Percentiles rank a stretch among this genome's conserved stretches.
Conservation (phyloP, 1,140 invertebrate genomes). For the Ceratina australensis region DNA sequence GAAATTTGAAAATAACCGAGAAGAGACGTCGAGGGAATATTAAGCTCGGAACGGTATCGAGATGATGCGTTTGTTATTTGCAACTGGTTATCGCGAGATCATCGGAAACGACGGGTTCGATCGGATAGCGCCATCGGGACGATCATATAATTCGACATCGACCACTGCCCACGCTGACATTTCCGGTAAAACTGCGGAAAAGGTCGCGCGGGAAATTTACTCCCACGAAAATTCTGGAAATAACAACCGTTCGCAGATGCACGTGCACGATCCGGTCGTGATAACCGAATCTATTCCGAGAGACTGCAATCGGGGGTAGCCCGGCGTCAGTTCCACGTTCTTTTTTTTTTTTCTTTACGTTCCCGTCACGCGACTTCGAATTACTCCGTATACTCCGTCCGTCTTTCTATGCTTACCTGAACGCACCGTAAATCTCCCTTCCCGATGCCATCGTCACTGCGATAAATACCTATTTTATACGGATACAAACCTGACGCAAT, state of each 20-base stretch:
- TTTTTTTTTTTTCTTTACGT: background rate
- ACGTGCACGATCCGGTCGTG: too few species aligned
- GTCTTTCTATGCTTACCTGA: constrained; percentile 55
- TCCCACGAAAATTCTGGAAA: constrained; percentile 38
- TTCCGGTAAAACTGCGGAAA: constrained; percentile 23
- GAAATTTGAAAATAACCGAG: too few species aligned
- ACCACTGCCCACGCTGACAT: constrained; percentile 26
- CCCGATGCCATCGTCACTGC: constrained; percentile 71
- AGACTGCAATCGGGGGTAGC: background rate
- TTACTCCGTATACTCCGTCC: too few species aligned
- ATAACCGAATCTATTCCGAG: constrained; percentile 1
- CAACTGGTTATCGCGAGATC: background rate
- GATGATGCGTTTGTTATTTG: background rate
- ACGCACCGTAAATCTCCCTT: constrained; percentile 69
- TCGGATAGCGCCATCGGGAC: constrained; percentile 8
- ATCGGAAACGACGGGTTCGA: background rate
- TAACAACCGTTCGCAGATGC: constrained; percentile 9
- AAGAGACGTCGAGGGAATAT: too few species aligned
- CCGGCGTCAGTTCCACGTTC: background rate
- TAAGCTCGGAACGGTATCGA: too few species aligned
- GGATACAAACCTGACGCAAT: constrained; percentile 42
- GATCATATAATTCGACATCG: constrained; percentile 11
- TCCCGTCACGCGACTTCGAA: background rate
- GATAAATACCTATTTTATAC: constrained; percentile 54
- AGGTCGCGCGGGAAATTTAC: constrained; percentile 34